Base-by-base conservation (phyloP, 1,140 invertebrate species). In the Pemphigus obesinymphae region DNA sequence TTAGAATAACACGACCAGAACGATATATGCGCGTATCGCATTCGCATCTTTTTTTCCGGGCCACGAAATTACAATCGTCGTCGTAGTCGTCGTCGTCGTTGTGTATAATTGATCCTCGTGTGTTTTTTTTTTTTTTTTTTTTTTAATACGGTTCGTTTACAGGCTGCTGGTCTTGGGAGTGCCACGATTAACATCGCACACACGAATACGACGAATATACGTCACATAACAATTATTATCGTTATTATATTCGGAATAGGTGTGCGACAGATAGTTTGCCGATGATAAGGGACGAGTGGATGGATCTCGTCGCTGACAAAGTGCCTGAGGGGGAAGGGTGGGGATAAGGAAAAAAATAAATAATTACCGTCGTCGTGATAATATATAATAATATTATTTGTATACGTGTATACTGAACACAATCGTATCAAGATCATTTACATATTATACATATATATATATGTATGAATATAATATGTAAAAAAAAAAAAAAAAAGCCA, bases 71-170 rank as follows among this genome's bases (percentile, higher is more conserved):
- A 72, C 5, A 17, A 15, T 26, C n/a, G 5, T 23, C 2, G 58
- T 29, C 55, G 26, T 31, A 1, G 26, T n/a, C 50, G 17, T 26
- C 48, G 8, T 15, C 31, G 31, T n/a, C 15, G 23, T 45, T 7
- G 26, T 4, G 20, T 15, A 37, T 80, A 80, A 80, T 80, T 80
- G 76, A 80, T 61, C n/a, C 26, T 26, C 15, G 55, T 43, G 34
- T 20, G 73, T 76, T 6, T 29, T 6, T 8, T 3, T 66, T 43
- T 63, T 63, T 29, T 76, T 6, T 29, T 6, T 8, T 3, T 66
- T 43, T 63, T 63, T 29, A 63, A 45, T 80, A 73, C 43, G 37
- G 55, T 80, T 63, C 76, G 76, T 80, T 80, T 80, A 80, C 76
- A 61, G 55, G 40, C 53, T 45, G 76, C 53, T 80, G 76, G 55